Evolutionary conservation across 2,113 vertebrate genomes (phyloP).

Genomic region (Motacilla alba): DNA sequence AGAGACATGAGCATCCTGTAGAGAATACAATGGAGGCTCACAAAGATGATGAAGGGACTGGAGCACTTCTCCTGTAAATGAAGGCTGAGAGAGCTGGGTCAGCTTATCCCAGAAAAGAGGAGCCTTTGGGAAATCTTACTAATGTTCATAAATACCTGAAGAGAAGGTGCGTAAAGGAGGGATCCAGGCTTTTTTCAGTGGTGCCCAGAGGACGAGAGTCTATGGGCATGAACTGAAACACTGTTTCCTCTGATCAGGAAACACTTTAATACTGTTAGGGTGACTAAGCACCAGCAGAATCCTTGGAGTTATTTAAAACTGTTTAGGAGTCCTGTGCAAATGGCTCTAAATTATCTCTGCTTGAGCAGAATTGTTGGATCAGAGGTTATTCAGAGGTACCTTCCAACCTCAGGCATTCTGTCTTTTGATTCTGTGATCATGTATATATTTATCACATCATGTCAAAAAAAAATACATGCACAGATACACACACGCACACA

Average conservation of each 20-base stretch:
- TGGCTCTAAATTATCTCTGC: neutral
- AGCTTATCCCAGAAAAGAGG: neutral
- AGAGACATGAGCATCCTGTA: neutral
- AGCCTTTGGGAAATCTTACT: neutral
- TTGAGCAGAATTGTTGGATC: neutral
- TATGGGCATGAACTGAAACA: neutral
- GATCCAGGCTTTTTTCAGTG: neutral
- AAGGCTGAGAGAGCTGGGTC: neutral
- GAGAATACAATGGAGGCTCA: neutral
- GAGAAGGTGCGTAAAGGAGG: neutral
- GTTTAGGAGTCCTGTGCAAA: neutral
- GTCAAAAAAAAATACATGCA: neutral
- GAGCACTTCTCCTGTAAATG: neutral
- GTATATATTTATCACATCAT: neutral
- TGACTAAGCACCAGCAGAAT: neutral
- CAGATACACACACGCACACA: rapidly evolving
- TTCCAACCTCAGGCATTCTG: neutral
- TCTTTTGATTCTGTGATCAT: neutral
- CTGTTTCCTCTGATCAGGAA: neutral
- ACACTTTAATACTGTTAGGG: neutral
- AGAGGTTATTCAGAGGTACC: neutral
- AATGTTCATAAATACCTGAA: neutral
- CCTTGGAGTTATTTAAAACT: neutral
- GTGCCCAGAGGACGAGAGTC: neutral
- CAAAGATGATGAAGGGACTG: neutral